phyloP scores from a whole-genome alignment of 2,888 invertebrate genomes.

The Steinernema hermaphroditum region DNA sequence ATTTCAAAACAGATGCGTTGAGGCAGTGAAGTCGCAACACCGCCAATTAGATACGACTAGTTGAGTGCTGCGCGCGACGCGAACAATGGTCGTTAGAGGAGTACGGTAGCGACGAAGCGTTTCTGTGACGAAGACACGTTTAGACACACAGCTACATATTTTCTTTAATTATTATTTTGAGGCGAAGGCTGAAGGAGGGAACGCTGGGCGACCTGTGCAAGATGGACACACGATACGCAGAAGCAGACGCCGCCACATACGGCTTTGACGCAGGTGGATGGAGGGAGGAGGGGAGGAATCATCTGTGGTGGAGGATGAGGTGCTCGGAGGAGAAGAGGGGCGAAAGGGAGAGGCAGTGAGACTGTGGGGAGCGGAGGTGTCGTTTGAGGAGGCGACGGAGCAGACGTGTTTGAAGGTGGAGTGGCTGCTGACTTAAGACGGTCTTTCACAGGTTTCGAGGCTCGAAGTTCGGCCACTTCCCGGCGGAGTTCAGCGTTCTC shows the following conservation, averaged over 20 bases:
- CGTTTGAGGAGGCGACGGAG: conserved; percentile 13
- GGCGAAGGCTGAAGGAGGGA: conserved; percentile 1
- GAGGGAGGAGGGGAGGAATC: neutral
- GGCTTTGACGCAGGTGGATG: neutral
- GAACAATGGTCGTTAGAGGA: conserved; percentile 24
- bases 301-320: neutral
- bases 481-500: conserved; percentile 5
- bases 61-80: neutral
- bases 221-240: conserved; percentile 14
- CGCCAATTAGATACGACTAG: conserved; percentile 12
- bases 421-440: neutral
- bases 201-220: neutral
- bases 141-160: conserved; percentile 14
- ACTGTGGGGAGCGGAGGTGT: conserved; percentile 10
- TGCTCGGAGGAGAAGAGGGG: neutral
- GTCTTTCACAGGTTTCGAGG: neutral
- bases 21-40: conserved; percentile 7
- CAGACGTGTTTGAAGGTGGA: neutral
- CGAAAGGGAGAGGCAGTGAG: neutral
- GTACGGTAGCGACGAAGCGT: conserved; percentile 1
- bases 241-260: conserved; percentile 5
- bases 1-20: conserved; percentile 27
- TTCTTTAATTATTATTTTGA: conserved; percentile 27
- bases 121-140: neutral
- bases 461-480: neutral